Evolutionary conservation across 2,113 vertebrate genomes (phyloP).

Genomic region (Haliaeetus leucogaster): DNA sequence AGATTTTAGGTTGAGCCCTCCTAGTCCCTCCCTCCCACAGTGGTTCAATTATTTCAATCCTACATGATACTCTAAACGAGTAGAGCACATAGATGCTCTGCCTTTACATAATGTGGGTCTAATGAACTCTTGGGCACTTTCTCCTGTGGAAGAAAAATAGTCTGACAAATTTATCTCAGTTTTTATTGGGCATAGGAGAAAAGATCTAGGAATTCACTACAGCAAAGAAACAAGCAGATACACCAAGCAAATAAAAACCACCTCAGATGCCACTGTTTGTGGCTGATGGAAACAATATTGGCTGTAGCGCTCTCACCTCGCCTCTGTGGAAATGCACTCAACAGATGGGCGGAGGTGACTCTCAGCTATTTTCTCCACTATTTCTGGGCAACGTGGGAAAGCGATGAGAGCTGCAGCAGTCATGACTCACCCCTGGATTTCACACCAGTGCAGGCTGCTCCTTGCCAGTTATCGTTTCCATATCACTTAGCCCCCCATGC

Average conservation of each 20-base stretch:
- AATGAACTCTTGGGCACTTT: background rate
- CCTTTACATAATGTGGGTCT: background rate
- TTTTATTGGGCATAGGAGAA: background rate
- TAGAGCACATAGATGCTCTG: background rate
- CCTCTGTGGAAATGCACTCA: background rate
- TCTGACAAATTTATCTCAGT: background rate
- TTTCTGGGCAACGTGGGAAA: background rate
- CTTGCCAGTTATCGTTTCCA: background rate
- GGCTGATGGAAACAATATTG: background rate
- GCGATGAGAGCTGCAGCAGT: background rate
- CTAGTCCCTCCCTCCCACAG: background rate
- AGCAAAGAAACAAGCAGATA: background rate
- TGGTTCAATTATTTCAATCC: background rate
- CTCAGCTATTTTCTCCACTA: background rate
- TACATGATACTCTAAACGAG: background rate
- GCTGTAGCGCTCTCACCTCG: background rate
- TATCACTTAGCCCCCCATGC: rapidly evolving
- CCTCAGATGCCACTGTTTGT: background rate
- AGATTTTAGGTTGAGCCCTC: background rate
- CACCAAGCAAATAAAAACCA: background rate
- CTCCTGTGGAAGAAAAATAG: background rate
- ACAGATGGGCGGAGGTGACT: background rate
- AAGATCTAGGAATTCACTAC: background rate
- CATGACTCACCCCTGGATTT: background rate
- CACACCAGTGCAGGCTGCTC: background rate